Base-by-base conservation (phyloP, 1,140 invertebrate genomes). In the Aphelenchoides fujianensis region DNA sequence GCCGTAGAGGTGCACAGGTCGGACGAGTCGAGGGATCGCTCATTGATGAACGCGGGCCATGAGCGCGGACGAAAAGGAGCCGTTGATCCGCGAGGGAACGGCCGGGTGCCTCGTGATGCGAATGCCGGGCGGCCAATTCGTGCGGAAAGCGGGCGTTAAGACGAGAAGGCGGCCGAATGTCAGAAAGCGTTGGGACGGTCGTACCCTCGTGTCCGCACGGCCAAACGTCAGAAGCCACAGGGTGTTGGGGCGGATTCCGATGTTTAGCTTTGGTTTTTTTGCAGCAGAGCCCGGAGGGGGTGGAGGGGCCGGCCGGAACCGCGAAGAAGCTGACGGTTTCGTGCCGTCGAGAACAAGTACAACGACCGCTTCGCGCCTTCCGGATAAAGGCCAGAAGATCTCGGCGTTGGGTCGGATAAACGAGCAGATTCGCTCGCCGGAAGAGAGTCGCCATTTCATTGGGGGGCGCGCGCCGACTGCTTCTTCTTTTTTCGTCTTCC, bases 401-500 rank as follows among this genome's bases (percentile, higher is more conserved):
- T 48, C 23, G 41, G 41, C 41, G 41, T 48, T 48, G 41, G n/a
- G 41, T 48, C 41, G 41, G 41, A 48, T 48, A 48, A 48, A 48
- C 41, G 41, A 35, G 36, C 54, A 34, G 59, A 27, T 36, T 48
- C 23, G 23, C 12, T 23, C 23, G 12, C 41, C 27, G 32, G 35
- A 48, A 62, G 35, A 23, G 23, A 54, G 52, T 30, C 70, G 67
- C 35, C 32, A 34, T 54, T 76, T 23, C n/a, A 32, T 32, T 19
- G 3, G 71, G 28, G 41, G 70, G 34, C 9, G 3, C 37, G 53
- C 66, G 16, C 7, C 31, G 66, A 62, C 16, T n/a, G n/a, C n/a
- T 12, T 48, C 41, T 48, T 48, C 41, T 48, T 23, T 48, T 48
- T 48, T 48, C n/a, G n/a, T n/a, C n/a, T n/a, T n/a, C n/a, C n/a